phyloP scores from a whole-genome alignment of 1,140 invertebrate genomes.

The Papilio aristodemus region DNA sequence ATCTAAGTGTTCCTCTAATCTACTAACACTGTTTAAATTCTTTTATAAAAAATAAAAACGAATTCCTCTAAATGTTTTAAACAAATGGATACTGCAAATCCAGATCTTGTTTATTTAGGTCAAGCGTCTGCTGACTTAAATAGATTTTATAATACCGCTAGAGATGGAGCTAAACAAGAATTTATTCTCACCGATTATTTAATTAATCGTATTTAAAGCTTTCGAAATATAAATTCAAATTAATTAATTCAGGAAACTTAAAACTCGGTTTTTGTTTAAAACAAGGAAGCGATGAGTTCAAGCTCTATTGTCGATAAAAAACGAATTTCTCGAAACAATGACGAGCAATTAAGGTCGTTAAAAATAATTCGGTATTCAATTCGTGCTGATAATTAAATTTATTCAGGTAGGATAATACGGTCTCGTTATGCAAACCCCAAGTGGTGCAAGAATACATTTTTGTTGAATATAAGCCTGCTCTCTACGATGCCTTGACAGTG shows the following conservation, averaged over 20 bases:
- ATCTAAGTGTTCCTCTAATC: background rate
- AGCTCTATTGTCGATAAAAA: conserved; percentile 12
- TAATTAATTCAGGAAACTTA: conserved; percentile 21
- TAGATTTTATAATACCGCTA: conserved; percentile 6
- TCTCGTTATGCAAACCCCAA: conserved; percentile 16
- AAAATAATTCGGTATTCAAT: conserved; percentile 27
- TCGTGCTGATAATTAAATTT: conserved; percentile 1
- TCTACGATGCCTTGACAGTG: too few relatives aligned
- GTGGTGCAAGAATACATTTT: background rate
- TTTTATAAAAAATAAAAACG: background rate
- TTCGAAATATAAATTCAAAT: conserved; percentile 18
- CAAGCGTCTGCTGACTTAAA: conserved; percentile 3
- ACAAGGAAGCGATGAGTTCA: conserved; percentile 16
- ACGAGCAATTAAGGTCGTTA: conserved; percentile 25
- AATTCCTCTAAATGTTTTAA: background rate
- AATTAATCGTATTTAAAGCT: conserved; percentile 17
- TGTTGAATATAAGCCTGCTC: too few relatives aligned
- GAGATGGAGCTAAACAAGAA: background rate
- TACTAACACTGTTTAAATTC: background rate
- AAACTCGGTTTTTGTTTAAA: conserved; percentile 23
- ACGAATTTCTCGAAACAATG: conserved; percentile 28
- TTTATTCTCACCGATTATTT: conserved; percentile 13
- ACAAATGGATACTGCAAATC: background rate
- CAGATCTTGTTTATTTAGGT: conserved; percentile 14
- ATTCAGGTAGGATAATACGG: conserved; percentile 6